Evolutionary conservation across 2,113 vertebrate genomes (phyloP).

Genomic region (Aphyosemion australe): DNA sequence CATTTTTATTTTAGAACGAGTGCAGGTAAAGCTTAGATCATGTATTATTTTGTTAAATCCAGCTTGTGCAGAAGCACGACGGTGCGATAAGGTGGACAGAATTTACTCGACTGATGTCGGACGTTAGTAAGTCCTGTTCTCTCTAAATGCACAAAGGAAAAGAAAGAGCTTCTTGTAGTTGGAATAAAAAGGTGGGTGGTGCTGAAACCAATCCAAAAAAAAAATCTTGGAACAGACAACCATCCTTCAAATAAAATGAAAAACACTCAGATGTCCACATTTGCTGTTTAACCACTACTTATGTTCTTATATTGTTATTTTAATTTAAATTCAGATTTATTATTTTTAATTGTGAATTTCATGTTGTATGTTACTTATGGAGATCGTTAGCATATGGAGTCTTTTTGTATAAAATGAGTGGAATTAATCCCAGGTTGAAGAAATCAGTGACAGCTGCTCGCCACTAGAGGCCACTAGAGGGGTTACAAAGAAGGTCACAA

Average conservation of each 20-base stretch:
- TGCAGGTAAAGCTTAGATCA: too few species aligned
- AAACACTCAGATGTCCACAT: slow-evolving; percentile 1
- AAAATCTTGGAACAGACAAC: background rate
- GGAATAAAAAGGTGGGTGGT: background rate
- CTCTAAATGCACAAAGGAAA: slow-evolving; percentile 10
- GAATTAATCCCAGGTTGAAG: background rate
- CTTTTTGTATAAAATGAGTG: background rate
- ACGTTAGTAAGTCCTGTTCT: background rate
- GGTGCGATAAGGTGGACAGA: background rate
- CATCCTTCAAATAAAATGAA: background rate
- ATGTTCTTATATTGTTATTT: background rate
- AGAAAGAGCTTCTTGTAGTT: background rate
- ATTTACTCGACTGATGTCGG: background rate
- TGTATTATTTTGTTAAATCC: too few species aligned
- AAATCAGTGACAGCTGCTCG: slow-evolving; percentile 8
- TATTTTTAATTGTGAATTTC: too few species aligned
- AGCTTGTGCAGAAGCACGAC: background rate
- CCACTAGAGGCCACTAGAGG: slow-evolving; percentile 75
- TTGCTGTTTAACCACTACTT: background rate
- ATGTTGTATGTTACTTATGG: background rate
- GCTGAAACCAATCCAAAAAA: slow-evolving; percentile 7
- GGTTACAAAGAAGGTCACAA: slow-evolving; percentile 14
- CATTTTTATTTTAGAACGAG: too few species aligned
- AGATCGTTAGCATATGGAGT: background rate
- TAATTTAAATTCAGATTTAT: background rate